A percentile compares a stretch with the other conserved stretches of the same genome.
These are phyloP conservation scores for Gari tellinella DNA, from an alignment of 2,888 invertebrate genomes.

Conservation along the genomic window DNA sequence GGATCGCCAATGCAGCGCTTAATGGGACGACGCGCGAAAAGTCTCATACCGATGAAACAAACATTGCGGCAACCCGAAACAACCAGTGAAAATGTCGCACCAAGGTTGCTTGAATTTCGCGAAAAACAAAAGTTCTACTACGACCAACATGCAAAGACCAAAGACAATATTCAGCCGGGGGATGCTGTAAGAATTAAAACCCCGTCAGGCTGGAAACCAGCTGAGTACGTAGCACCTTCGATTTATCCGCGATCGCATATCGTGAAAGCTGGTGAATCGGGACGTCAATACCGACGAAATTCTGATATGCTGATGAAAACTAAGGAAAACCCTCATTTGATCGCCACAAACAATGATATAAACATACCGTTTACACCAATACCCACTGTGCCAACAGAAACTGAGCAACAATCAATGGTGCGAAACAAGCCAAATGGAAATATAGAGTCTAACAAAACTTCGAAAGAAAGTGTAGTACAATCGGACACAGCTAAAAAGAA, in stretches of 20 bases:
- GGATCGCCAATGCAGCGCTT: conserved; percentile 52
- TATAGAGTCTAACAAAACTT: no score
- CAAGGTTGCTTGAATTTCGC: conserved; percentile 19
- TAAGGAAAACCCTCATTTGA: not conserved
- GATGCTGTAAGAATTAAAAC: conserved; percentile 27
- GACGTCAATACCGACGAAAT: conserved; percentile 30
- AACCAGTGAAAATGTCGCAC: not conserved
- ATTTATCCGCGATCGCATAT: conserved; percentile 26
- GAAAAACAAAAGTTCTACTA: conserved; percentile 31
- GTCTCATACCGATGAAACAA: conserved; percentile 32
- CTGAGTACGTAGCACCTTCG: conserved; percentile 8
- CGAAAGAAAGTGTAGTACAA: no score
- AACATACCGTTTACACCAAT: conserved; percentile 6
- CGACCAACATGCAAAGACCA: conserved; percentile 18
- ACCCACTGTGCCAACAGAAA: no score
- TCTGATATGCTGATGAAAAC: conserved; percentile 26
- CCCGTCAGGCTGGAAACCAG: conserved; percentile 37
- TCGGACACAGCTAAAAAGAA: no score
- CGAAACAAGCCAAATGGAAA: no score
- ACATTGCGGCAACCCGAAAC: conserved; percentile 27
- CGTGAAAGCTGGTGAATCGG: conserved; percentile 25
- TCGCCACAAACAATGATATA: not conserved
- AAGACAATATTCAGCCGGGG: conserved; percentile 2
- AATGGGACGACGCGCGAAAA: conserved; percentile 47
- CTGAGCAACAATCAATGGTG: no score